Percentiles rank a stretch among this genome's conserved stretches.
Conservation (phyloP, 2,888 invertebrate species). For the Agrochola macilenta region DNA sequence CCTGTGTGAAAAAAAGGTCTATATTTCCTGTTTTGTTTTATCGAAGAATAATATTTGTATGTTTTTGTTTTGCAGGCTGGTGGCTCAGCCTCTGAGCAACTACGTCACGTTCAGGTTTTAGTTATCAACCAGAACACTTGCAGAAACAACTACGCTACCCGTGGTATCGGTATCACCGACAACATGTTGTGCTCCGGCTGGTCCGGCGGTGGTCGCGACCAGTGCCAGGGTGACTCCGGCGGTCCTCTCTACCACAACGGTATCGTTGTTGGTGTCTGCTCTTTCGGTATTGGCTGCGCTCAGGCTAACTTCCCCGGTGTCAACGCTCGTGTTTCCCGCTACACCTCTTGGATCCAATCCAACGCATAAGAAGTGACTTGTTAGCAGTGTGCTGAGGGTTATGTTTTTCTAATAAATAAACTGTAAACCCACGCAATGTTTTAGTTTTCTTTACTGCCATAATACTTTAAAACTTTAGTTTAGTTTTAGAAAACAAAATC, state of each 20-base stretch:
- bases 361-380: slow-evolving; percentile 65
- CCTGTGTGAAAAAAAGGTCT: background rate
- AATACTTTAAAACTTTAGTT: background rate
- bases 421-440: background rate
- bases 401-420: slow-evolving; percentile 27
- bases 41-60: background rate
- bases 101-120: slow-evolving; percentile 75
- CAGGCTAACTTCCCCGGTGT: slow-evolving; percentile 75
- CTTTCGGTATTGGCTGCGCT: slow-evolving; percentile 75
- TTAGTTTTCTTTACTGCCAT: background rate
- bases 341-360: slow-evolving; percentile 73
- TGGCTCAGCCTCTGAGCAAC: slow-evolving; percentile 69
- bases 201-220: slow-evolving; percentile 74
- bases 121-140: slow-evolving; percentile 72
- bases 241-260: slow-evolving; percentile 77
- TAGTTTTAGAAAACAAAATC: background rate
- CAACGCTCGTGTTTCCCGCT: slow-evolving; percentile 75
- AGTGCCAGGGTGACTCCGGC: slow-evolving; percentile 78
- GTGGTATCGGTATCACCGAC: slow-evolving; percentile 67
- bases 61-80: slow-evolving; percentile 52
- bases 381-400: background rate
- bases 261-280: slow-evolving; percentile 77
- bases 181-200: slow-evolving; percentile 79
- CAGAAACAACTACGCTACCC: slow-evolving; percentile 64
- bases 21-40: background rate